A percentile compares a stretch with the other conserved stretches of the same genome.
phyloP scores from a whole-genome alignment of 2,797 vertebrate species.

The Poecile montanus region DNA sequence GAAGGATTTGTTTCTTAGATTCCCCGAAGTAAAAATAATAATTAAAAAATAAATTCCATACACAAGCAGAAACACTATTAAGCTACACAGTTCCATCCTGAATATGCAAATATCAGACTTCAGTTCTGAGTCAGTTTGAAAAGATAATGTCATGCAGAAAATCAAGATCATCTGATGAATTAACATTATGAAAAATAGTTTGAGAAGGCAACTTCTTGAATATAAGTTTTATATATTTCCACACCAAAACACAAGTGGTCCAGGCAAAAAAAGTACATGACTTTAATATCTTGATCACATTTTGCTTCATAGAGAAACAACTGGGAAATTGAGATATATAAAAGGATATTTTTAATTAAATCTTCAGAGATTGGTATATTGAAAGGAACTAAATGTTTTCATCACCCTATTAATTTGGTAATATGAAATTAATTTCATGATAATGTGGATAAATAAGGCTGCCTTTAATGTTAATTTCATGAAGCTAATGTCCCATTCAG shows the following conservation, averaged over 20 bases:
- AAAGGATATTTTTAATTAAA: constrained; percentile 15
- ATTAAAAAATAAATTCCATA: constrained; percentile 6
- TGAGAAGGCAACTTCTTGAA: constrained; percentile 48
- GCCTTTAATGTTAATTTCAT: constrained; percentile 65
- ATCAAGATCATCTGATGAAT: constrained; percentile 72
- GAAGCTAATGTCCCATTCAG: constrained; percentile 39
- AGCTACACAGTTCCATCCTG: constrained; percentile 31
- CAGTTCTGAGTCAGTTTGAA: constrained; percentile 63
- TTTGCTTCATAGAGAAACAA: constrained; percentile 43
- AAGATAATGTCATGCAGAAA: constrained; percentile 70
- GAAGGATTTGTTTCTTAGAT: constrained; percentile 47
- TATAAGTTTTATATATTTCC: background rate
- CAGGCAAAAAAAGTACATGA: constrained; percentile 55
- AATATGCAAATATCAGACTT: constrained; percentile 65
- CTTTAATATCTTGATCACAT: constrained; percentile 55
- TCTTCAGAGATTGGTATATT: background rate
- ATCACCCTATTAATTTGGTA: constrained; percentile 59
- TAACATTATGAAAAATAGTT: constrained; percentile 60
- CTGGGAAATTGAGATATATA: background rate
- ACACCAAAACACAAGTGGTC: constrained; percentile 50
- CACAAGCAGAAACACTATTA: constrained; percentile 46
- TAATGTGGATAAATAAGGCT: constrained; percentile 64
- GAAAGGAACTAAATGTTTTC: constrained; percentile 52
- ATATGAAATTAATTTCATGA: constrained; percentile 67
- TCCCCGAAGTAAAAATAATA: constrained; percentile 42